Percentiles rank a stretch among this genome's conserved stretches.
These are phyloP conservation scores for Casuarius casuarius DNA, from an alignment of 2,113 vertebrate genomes.

Conservation along the genomic window DNA sequence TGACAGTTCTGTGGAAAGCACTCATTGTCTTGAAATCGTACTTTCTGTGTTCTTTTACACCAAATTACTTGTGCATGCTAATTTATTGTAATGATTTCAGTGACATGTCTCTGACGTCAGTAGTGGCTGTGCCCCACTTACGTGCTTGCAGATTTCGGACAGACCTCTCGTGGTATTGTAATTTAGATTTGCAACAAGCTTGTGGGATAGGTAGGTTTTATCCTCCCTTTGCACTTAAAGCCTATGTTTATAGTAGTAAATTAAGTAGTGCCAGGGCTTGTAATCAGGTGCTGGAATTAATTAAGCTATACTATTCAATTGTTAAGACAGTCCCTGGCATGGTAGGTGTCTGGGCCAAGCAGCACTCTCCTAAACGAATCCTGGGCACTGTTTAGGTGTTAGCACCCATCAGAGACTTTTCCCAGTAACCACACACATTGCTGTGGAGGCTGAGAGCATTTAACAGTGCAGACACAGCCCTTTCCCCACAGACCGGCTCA, in stretches of 20 bases:
- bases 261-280: not conserved
- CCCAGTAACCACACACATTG: not conserved
- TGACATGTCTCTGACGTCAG: no score
- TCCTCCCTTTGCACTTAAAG: not conserved
- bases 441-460: not conserved
- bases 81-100: not conserved
- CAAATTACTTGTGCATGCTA: not conserved
- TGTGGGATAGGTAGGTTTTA: not conserved
- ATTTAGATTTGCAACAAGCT: not conserved
- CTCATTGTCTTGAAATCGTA: not conserved
- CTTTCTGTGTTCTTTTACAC: not conserved
- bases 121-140: not conserved
- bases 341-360: not conserved
- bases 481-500: not conserved
- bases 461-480: not conserved
- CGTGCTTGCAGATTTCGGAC: not conserved
- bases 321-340: not conserved
- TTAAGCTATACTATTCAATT: not conserved
- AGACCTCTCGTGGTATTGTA: not conserved
- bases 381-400: not conserved
- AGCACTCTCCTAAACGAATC: not conserved
- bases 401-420: not conserved
- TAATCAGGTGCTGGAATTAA: not conserved
- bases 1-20: not conserved
- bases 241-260: not conserved